Evolutionary conservation across 2,797 vertebrate species (phyloP), one percentile per base, ranked within the genome.

Genomic region (Characodon lateralis): DNA sequence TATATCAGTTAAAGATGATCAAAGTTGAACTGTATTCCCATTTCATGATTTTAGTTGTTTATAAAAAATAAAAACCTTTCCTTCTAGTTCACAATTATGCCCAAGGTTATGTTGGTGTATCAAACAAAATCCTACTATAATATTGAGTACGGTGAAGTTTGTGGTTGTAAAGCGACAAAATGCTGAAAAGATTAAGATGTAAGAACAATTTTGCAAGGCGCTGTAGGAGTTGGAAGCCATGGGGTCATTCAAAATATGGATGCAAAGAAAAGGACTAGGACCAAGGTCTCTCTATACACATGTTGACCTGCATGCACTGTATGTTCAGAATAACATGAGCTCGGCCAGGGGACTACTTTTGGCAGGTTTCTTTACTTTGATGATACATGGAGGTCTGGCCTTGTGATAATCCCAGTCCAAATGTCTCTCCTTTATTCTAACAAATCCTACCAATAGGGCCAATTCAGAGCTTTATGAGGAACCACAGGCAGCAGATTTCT

Each of bases 381-480:
- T 72, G 78, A 86, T 82, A 88, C 85, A 83, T 13, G 81, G 90
- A 83, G 87, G 89, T 90, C 90, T 89, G 88, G 84, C 78, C 59
- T 79, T 71, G 78, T 84, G 89, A 89, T 94, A 90, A 89, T 90
- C 88, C 82, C 72, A 4, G 89, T 88, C 89, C 91, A 91, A 93
- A 93, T 84, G 89, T 85, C 85, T 89, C 78, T 84, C 85, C 87
- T 91, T 89, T 92, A 81, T 89, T 86, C 85, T 89, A 91, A 91
- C 89, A 88, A 87, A 90, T 90, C 88, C 91, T 75, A 77, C 58
- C 51, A 35, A 79, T 61, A 28, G 74, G 81, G 85, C 87, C 85
- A 83, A 89, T 72, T 83, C 78, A 70, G 74, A 89, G 81, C 69
- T 85, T 72, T 73, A 69, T 61, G 86, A 87, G 85, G 85, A 89